Percentiles rank a stretch among this genome's conserved stretches.
phyloP scores from a whole-genome alignment of 2,888 invertebrate species.

The Oscheius sp. region DNA sequence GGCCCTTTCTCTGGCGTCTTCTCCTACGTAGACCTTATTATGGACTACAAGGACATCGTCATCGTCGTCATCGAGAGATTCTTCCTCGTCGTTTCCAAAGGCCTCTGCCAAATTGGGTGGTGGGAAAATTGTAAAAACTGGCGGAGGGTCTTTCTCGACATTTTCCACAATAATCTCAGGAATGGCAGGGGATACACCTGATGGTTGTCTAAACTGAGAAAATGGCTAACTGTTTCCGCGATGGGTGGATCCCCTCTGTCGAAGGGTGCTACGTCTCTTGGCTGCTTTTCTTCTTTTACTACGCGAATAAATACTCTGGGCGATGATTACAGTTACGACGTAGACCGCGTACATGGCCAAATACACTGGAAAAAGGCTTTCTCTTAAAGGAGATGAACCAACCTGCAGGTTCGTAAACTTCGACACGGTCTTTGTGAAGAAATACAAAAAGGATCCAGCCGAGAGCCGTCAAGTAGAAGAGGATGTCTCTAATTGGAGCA shows the following conservation, averaged over 20 bases:
- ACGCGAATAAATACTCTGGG: constrained; percentile 55
- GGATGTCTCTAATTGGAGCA: constrained; percentile 76
- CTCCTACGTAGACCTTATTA: constrained; percentile 52
- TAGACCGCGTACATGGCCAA: constrained; percentile 76
- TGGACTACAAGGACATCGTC: constrained; percentile 57
- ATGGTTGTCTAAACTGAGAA: not conserved
- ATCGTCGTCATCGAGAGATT: constrained; percentile 8
- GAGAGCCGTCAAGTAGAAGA: constrained; percentile 76
- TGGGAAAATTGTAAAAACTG: constrained; percentile 33
- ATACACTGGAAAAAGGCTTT: constrained; percentile 72
- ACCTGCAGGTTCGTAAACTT: constrained; percentile 76
- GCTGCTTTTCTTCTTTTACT: constrained; percentile 22
- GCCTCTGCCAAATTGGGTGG: constrained; percentile 31
- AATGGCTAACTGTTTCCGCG: constrained; percentile 21
- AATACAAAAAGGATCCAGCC: constrained; percentile 76
- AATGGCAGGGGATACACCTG: constrained; percentile 24
- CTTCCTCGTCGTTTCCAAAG: constrained; percentile 21
- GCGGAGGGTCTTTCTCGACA: constrained; percentile 12
- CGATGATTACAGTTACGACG: constrained; percentile 76
- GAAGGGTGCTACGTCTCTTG: constrained; percentile 5
- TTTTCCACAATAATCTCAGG: constrained; percentile 15
- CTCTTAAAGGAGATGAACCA: not conserved
- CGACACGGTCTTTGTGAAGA: constrained; percentile 75
- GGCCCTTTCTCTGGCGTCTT: constrained; percentile 55
- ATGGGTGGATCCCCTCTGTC: not conserved